These are phyloP conservation scores for Hydrolagus colliei DNA, from an alignment of 2,797 vertebrate genomes.

Conservation along the genomic window DNA sequence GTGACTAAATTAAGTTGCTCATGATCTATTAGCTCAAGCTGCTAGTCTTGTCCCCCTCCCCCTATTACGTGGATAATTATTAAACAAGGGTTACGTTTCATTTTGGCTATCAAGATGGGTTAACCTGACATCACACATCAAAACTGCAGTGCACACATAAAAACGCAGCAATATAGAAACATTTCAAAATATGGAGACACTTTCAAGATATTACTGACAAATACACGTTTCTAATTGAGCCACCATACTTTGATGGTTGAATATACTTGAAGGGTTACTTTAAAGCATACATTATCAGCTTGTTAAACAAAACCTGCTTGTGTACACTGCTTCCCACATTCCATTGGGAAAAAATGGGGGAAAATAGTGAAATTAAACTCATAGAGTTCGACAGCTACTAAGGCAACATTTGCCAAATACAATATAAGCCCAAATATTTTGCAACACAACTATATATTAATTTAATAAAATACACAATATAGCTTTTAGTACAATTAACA, in stretches of 20 bases:
- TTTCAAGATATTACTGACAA: conserved; percentile 26
- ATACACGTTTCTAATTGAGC: conserved; percentile 14
- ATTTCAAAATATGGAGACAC: conserved; percentile 57
- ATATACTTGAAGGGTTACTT: conserved; percentile 72
- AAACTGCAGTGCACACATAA: conserved; percentile 63
- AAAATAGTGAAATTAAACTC: conserved; percentile 84
- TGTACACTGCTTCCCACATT: conserved; percentile 76
- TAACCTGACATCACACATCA: conserved; percentile 53
- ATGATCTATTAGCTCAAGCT: conserved; percentile 13
- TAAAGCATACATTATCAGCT: conserved; percentile 64
- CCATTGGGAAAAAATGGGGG: conserved; percentile 65
- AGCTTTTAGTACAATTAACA: conserved; percentile 99
- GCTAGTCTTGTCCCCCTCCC: not conserved
- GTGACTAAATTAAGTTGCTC: not conserved
- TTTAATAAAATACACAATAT: conserved; percentile 99
- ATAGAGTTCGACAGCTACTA: conserved; percentile 99
- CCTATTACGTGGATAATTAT: not conserved
- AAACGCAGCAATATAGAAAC: conserved; percentile 67
- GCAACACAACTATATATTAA: conserved; percentile 99
- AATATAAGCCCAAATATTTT: conserved; percentile 99
- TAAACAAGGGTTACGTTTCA: conserved; percentile 26
- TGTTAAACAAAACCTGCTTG: conserved; percentile 76
- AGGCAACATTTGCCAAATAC: conserved; percentile 99
- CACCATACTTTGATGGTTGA: conserved; percentile 82
- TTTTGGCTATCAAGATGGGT: conserved; percentile 68